phyloP scores from a whole-genome alignment of 2,888 invertebrate species.

The Catocala nupta region DNA sequence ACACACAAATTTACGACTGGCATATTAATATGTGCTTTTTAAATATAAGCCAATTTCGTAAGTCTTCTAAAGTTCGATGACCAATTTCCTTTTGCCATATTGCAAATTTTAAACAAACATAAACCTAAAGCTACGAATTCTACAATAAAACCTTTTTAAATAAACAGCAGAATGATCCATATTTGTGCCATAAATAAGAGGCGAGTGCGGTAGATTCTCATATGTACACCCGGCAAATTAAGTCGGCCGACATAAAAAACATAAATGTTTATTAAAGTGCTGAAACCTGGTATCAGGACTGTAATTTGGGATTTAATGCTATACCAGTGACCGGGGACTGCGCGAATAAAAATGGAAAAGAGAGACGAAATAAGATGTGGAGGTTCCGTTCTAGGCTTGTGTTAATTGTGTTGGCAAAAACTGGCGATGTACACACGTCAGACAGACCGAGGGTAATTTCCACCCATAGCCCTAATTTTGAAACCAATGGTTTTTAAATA shows the following conservation, averaged over 20 bases:
- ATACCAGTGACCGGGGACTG: conserved; percentile 38
- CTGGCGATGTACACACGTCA: not conserved
- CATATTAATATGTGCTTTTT: too few relatives aligned
- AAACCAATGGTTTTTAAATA: too few relatives aligned
- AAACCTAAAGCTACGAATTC: conserved; percentile 1
- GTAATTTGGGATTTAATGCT: conserved; percentile 55
- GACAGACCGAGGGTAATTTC: too few relatives aligned
- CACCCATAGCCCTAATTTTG: too few relatives aligned
- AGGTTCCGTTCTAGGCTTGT: conserved; percentile 37
- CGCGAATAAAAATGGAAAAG: conserved; percentile 32
- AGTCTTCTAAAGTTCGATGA: not conserved
- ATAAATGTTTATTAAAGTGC: conserved; percentile 58
- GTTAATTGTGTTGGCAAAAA: not conserved
- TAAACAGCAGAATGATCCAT: conserved; percentile 28
- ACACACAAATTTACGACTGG: not conserved
- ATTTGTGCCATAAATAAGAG: conserved; percentile 37
- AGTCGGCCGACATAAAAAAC: conserved; percentile 51
- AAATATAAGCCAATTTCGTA: too few relatives aligned
- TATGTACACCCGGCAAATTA: conserved; percentile 50
- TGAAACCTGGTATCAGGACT: conserved; percentile 54
- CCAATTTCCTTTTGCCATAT: not conserved
- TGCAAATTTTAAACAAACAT: conserved; percentile 1
- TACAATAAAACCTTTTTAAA: conserved; percentile 19
- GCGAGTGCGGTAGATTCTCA: conserved; percentile 33
- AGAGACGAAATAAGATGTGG: conserved; percentile 9